Percentiles rank a stretch among this genome's conserved stretches.
These are phyloP conservation scores for Epicauta chinensis DNA, from an alignment of 1,140 invertebrate genomes.

Conservation along the genomic window DNA sequence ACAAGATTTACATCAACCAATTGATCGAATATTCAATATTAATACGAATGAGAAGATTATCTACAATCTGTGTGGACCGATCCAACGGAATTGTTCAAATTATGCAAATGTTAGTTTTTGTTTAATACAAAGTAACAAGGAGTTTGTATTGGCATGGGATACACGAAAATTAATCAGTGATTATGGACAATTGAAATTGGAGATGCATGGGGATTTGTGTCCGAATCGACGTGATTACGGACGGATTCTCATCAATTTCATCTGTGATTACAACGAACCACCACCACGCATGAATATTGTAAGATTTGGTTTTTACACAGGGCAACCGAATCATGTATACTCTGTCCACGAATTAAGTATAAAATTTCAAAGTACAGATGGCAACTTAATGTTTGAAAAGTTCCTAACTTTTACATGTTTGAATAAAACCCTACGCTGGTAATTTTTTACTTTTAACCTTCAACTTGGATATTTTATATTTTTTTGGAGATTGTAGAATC, in stretches of 20 bases:
- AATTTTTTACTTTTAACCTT: too few relatives aligned
- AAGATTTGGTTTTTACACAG: too few relatives aligned
- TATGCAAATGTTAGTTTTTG: slow-evolving; percentile 8
- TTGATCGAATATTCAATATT: neutral
- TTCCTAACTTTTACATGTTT: too few relatives aligned
- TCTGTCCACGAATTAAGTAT: too few relatives aligned
- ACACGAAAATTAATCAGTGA: slow-evolving; percentile 1
- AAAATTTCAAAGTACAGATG: too few relatives aligned
- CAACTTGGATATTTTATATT: too few relatives aligned
- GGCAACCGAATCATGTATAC: too few relatives aligned
- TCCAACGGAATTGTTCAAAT: neutral
- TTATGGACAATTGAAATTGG: neutral
- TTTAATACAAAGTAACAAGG: neutral
- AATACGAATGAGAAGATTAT: neutral
- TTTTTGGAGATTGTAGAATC: too few relatives aligned
- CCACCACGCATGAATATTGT: neutral
- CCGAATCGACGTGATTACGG: neutral
- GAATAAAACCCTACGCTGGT: too few relatives aligned
- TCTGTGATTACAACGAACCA: slow-evolving; percentile 4
- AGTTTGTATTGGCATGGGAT: neutral
- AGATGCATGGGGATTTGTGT: neutral
- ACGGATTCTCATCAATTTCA: slow-evolving; percentile 1
- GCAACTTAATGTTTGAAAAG: too few relatives aligned
- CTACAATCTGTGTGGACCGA: slow-evolving; percentile 8
- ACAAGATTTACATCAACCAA: neutral